Percentiles rank a stretch among this genome's conserved stretches.
These are phyloP conservation scores for Drosophila lutescens DNA, from an alignment of 2,888 invertebrate species.

Conservation along the genomic window DNA sequence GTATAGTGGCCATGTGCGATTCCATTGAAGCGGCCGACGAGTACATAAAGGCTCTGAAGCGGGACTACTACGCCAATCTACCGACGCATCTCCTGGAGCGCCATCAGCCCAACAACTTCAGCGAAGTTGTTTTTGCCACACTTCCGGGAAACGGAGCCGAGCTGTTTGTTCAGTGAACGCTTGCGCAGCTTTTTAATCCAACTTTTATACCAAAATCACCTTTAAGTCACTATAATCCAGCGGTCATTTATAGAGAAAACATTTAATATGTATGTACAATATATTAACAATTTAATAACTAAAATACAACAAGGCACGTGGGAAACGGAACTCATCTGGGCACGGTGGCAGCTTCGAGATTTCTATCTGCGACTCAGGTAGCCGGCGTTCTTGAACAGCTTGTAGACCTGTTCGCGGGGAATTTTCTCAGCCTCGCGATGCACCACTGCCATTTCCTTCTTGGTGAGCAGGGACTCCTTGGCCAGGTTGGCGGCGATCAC, in stretches of 20 bases:
- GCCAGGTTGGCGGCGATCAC: slow-evolving; percentile 89
- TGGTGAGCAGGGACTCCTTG: slow-evolving; percentile 91
- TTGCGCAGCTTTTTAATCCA: slow-evolving; percentile 5
- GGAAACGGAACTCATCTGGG: slow-evolving; percentile 57
- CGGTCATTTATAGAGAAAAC: slow-evolving; percentile 16
- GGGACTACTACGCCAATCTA: slow-evolving; percentile 88
- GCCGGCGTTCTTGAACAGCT: slow-evolving; percentile 90
- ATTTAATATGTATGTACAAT: slow-evolving; percentile 45
- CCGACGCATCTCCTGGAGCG: slow-evolving; percentile 84
- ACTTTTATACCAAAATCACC: slow-evolving; percentile 32
- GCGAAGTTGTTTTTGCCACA: slow-evolving; percentile 89
- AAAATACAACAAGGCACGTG: slow-evolving; percentile 66
- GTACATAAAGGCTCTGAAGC: slow-evolving; percentile 89
- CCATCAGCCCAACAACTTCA: slow-evolving; percentile 85
- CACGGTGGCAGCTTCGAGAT: neutral
- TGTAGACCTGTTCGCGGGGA: slow-evolving; percentile 90
- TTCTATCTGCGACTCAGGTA: slow-evolving; percentile 82
- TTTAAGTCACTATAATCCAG: slow-evolving; percentile 19
- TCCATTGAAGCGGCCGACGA: slow-evolving; percentile 87
- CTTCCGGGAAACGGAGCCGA: slow-evolving; percentile 83
- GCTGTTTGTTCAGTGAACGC: slow-evolving; percentile 62
- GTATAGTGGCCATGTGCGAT: slow-evolving; percentile 90
- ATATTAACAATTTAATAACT: slow-evolving; percentile 70
- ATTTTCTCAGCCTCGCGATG: slow-evolving; percentile 93
- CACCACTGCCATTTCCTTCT: slow-evolving; percentile 91